These are phyloP conservation scores for Archips crataeganus DNA, from an alignment of 2,888 invertebrate species.

Conservation along the genomic window DNA sequence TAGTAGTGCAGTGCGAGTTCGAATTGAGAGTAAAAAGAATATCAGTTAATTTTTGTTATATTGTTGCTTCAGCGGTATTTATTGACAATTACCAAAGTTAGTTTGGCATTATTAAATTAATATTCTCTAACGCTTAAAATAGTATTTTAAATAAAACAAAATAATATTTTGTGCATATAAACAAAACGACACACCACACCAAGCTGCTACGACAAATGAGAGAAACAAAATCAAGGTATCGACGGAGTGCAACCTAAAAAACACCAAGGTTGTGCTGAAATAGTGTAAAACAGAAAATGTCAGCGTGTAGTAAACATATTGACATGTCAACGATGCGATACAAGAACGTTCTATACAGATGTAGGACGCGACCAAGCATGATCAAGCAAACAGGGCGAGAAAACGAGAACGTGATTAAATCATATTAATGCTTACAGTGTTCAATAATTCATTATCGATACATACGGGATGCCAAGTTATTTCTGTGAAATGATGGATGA, in stretches of 20 bases:
- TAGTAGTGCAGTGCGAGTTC: too few relatives aligned
- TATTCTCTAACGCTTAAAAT: background rate
- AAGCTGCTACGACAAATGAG: constrained; percentile 53
- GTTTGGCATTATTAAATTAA: background rate
- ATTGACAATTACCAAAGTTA: background rate
- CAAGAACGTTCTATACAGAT: constrained; percentile 51
- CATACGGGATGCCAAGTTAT: constrained; percentile 2
- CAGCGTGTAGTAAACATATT: constrained; percentile 4
- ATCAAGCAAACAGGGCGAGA: constrained; percentile 72
- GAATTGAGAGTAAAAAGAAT: background rate
- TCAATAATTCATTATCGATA: constrained; percentile 20
- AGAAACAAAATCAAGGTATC: constrained; percentile 43
- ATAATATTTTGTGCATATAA: constrained; percentile 35
- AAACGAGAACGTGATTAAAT: constrained; percentile 64
- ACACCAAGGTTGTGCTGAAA: constrained; percentile 46
- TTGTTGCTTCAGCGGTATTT: constrained; percentile 9
- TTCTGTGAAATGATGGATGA: constrained; percentile 12
- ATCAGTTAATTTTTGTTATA: constrained; percentile 8
- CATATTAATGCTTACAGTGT: constrained; percentile 60
- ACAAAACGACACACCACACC: constrained; percentile 56
- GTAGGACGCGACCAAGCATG: constrained; percentile 66
- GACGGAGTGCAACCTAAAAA: constrained; percentile 50
- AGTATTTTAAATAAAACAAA: background rate
- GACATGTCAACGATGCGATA: constrained; percentile 46
- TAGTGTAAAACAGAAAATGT: constrained; percentile 20